A percentile compares a stretch with the other conserved stretches of the same genome.
phyloP scores from a whole-genome alignment of 1,140 invertebrate genomes.

The Leptopilina boulardi region DNA sequence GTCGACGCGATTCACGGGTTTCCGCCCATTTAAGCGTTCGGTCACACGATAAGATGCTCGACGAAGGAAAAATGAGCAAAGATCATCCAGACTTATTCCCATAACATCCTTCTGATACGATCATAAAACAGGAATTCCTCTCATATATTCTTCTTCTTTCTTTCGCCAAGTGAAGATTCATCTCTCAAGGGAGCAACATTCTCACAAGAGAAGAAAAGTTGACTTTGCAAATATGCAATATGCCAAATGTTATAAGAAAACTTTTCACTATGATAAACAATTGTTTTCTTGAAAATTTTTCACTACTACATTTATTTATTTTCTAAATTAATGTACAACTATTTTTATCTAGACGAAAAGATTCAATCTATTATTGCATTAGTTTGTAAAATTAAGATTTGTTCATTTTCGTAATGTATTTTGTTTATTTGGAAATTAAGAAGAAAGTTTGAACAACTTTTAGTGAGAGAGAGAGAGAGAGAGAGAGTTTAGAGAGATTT shows the following conservation, averaged over 20 bases:
- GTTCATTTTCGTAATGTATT: no score
- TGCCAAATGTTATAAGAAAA: background rate
- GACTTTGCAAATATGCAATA: background rate
- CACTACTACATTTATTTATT: background rate
- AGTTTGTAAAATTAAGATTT: no score
- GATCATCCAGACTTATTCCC: background rate
- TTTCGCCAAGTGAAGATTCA: background rate
- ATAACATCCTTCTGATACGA: conserved; percentile 4
- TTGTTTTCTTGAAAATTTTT: background rate
- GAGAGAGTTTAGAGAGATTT: background rate
- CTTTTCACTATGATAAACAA: background rate
- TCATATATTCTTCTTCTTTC: conserved; percentile 8
- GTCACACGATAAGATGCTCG: conserved; percentile 55
- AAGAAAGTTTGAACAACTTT: background rate
- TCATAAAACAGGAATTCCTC: conserved; percentile 12
- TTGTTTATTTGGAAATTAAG: no score
- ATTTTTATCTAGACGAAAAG: no score
- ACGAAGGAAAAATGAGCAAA: conserved; percentile 26
- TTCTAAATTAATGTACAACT: no score
- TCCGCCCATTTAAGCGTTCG: conserved; percentile 70
- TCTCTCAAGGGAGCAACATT: background rate
- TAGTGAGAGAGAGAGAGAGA: no score
- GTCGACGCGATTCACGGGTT: conserved; percentile 73
- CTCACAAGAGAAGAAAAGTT: background rate
- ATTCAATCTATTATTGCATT: no score